These are phyloP conservation scores for Dione vanillae DNA, from an alignment of 2,888 invertebrate species.

Conservation along the genomic window DNA sequence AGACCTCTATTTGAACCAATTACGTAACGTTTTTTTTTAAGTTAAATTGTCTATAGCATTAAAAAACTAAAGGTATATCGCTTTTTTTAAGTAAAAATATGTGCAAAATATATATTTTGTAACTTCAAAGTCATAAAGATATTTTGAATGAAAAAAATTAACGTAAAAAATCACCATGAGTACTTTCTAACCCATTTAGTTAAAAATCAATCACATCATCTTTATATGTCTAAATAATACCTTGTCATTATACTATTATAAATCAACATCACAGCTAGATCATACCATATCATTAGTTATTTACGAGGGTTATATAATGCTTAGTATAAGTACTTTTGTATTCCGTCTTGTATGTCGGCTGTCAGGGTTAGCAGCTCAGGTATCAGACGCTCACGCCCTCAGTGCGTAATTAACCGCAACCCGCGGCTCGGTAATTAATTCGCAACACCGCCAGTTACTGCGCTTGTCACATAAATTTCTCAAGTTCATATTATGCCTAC, in stretches of 20 bases:
- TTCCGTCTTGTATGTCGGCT: constrained; percentile 4
- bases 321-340: constrained; percentile 13
- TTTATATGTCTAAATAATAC: neutral
- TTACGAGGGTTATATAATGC: neutral
- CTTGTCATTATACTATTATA: neutral
- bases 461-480: constrained; percentile 78
- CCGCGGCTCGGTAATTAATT: constrained; percentile 70
- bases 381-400: constrained; percentile 39
- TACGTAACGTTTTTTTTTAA: too few relatives aligned
- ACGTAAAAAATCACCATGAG: too few relatives aligned
- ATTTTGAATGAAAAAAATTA: too few relatives aligned
- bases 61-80: too few relatives aligned
- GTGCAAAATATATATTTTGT: too few relatives aligned
- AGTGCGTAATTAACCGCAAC: constrained; percentile 67
- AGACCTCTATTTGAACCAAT: too few relatives aligned
- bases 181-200: too few relatives aligned
- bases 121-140: too few relatives aligned
- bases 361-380: constrained; percentile 20
- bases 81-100: too few relatives aligned
- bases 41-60: too few relatives aligned
- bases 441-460: constrained; percentile 68
- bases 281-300: constrained; percentile 13
- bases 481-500: constrained; percentile 63
- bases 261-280: neutral
- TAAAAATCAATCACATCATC: too few relatives aligned